Evolutionary conservation across 2,888 invertebrate genomes (phyloP), one percentile per base, ranked within the genome.

Genomic region (Eucriotettix oculatus): DNA sequence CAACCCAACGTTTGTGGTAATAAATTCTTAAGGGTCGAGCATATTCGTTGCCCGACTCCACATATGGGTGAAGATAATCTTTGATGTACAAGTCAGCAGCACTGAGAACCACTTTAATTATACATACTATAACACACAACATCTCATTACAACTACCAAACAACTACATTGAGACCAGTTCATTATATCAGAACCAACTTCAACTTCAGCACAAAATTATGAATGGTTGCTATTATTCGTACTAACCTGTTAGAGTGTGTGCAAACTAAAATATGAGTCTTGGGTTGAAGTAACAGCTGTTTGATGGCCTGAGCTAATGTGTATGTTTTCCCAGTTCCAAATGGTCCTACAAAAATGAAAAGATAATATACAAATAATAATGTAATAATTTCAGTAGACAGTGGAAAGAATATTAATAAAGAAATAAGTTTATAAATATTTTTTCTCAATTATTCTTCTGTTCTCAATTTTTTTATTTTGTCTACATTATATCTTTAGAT

Each of bases 301-400:
- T 83, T 83, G 52, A 87, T 83, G 1, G 86, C 86, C 66, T 79
- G 76, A 0, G 89, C 89, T 66, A 91, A 74, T 0, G 90, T 90
- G 68, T 85, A 90, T 0, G 90, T 91, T 70, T 91, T 91, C 0
- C 90, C 90, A 0, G 90, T 90, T n/a, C 90, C 90, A 72, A 87
- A 90, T 0, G 90, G 90, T 1, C 87, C 75, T 72, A 64, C 40
- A 66, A 64, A 60, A 42, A 62, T 41, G 58, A 58, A 10, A 48
- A 29, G 29, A 29, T 7, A 29, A 29, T 29, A 29, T 29, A 29
- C 29, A 29, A 29, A 29, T 7, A 29, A 29, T 2, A 29, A 29
- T 29, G 29, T 29, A 29, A 29, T 29, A 29, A 29, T 29, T 29
- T 29, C 7, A 29, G 29, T 29, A 29, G 29, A 29, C 29, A 29